Evolutionary conservation across 2,888 invertebrate genomes (phyloP), one percentile per base, ranked within the genome.

Genomic region (Teinopalpus imperialis): DNA sequence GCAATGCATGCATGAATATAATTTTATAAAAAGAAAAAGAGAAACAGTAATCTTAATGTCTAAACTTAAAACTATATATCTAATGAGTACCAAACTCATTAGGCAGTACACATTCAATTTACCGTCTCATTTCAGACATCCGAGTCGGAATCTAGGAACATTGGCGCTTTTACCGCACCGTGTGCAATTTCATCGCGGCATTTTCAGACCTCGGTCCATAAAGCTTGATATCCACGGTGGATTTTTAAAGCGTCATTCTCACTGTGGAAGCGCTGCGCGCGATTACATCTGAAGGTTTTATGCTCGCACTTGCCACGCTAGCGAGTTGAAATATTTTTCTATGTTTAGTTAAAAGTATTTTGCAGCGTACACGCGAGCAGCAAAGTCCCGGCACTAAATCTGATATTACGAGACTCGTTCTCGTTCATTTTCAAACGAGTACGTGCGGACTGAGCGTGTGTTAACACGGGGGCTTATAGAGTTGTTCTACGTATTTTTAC

Each of bases 231-330:
- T 35, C 35, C 43, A 21, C 27, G 13, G 23, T 24, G 41, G 43
- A 43, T 43, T 43, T 43, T 43, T 43, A 43, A 43, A 43, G 43
- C 29, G 21, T 35, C 21, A 36, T 43, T 43, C 36, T 24, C 36
- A 29, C 30, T 8, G 40, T 35, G 41, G 18, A 26, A 42, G 32
- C 26, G 24, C 32, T 12, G 32, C 24, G n/a, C 31, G 31, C 41
- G 43, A 43, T 36, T 43, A 35, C 29, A 29, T 43, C 43, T 13
- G 35, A 36, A 43, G 43, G 35, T 43, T 43, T 43, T 43, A 43
- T 43, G 35, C 24, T 16, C 31, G 7, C 24, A 7, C 24, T 7
- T 2, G 23, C 24, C 9, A 31, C 14, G 23, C 13, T 26, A 7
- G 2, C 26, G 29, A 12, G 31, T 20, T 34, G 27, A 29, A 36